Evolutionary conservation across 2,113 vertebrate species (phyloP), one percentile per base, ranked within the genome.

Genomic region (Eudorcas thomsonii): DNA sequence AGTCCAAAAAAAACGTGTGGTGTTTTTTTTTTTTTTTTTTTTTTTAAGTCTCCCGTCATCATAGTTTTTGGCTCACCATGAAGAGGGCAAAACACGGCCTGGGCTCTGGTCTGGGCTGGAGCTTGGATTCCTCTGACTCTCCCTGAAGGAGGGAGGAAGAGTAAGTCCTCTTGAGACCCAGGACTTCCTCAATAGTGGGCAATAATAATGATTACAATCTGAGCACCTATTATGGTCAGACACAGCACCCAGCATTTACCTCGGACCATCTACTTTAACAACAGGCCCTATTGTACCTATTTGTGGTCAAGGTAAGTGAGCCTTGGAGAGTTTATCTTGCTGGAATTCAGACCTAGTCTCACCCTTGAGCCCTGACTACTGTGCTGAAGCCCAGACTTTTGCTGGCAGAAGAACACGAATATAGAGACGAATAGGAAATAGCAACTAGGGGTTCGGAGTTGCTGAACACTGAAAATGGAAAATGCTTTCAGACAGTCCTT

Each of bases 301-400:
- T 92, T 92, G 60, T 19, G 28, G 62, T 50, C 7, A n/a, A 62
- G 25, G 84, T 92, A 62, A 84, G 52, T 54, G 52, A 96, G 25
- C 19, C 36, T 52, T 50, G 11, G 36, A 62, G 43, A 94, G 21
- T 45, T 55, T 74, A n/a, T 88, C 95, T 92, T 93, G 30, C 54
- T 96, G 82, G 64, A 96, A 97, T 60, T 94, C 50, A 94, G 96
- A 85, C 14, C 48, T 57, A 54, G 43, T 71, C 64, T 90, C 87
- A 59, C 54, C 12, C 33, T 26, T 91, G 50, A 43, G 19, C 48
- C 88, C 54, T 85, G 48, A 80, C 83, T 25, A 57, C 23, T 39
- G n/a, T 50, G 71, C 78, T 14, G 59, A 54, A 59, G 36, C 10
- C 15, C 50, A 30, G 59, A 33, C 39, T 25, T 90, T 82, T 78